Conservation (phyloP, 2,113 vertebrate genomes). For the Atherinomorus stipes region DNA sequence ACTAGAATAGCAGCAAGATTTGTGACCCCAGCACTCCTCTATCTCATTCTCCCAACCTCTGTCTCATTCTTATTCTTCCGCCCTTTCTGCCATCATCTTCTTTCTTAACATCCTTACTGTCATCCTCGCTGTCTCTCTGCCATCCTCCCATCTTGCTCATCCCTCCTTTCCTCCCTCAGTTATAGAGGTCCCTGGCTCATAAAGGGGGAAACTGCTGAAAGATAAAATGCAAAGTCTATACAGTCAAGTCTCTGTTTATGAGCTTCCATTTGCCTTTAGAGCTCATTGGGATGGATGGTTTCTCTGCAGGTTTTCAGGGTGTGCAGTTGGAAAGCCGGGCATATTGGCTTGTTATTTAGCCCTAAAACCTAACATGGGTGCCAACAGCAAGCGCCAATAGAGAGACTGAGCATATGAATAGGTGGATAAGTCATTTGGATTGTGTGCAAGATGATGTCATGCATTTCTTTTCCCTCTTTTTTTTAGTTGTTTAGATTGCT, state of each 20-base stretch:
- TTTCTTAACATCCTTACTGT: conserved; percentile 59
- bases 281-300: conserved; percentile 73
- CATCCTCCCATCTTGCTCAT: conserved; percentile 45
- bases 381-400: conserved; percentile 56
- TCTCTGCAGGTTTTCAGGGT: conserved; percentile 66
- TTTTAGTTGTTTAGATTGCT: conserved; percentile 23
- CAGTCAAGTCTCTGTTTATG: conserved; percentile 96
- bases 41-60: conserved; percentile 64
- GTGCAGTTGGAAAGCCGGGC: conserved; percentile 68
- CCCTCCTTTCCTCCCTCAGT: conserved; percentile 28
- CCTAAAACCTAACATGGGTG: conserved; percentile 60
- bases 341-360: conserved; percentile 75
- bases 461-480: conserved; percentile 49
- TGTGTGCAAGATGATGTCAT: conserved; percentile 57
- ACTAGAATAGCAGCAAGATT: conserved; percentile 99
- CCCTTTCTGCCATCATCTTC: conserved; percentile 51
- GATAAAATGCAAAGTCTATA: conserved; percentile 99
- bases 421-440: conserved; percentile 54
- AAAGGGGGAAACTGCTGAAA: conserved; percentile 93
- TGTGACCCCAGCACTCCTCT: conserved; percentile 86
- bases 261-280: conserved; percentile 85
- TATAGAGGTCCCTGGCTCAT: conserved; percentile 91
- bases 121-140: conserved; percentile 28
- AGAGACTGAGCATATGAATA: conserved; percentile 52
- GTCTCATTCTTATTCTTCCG: conserved; percentile 68